Conservation (phyloP, 2,888 invertebrate genomes). For the Heliconius charithonia region DNA sequence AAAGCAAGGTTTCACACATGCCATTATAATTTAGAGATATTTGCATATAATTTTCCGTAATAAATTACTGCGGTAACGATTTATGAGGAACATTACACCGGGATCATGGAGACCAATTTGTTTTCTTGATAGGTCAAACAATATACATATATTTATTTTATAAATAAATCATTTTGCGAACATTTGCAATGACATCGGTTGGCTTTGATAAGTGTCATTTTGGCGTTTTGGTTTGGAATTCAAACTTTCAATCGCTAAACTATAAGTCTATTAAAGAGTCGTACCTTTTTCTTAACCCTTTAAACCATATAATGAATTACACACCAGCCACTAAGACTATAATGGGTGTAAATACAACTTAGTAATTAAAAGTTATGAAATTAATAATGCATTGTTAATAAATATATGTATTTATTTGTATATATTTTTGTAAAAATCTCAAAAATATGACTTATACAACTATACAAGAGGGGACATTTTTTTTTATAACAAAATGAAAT, state of each 20-base stretch:
- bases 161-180: conserved; percentile 9
- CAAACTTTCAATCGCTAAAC: too few relatives aligned
- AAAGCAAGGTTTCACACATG: conserved; percentile 33
- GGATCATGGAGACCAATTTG: conserved; percentile 40
- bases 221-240: neutral
- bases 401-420: too few relatives aligned
- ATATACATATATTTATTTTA: conserved; percentile 19
- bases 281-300: too few relatives aligned
- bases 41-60: conserved; percentile 40
- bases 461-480: too few relatives aligned
- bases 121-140: conserved; percentile 36
- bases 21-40: conserved; percentile 36
- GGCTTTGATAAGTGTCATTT: neutral
- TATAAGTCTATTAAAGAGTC: neutral
- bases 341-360: too few relatives aligned
- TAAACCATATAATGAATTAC: too few relatives aligned
- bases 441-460: too few relatives aligned
- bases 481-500: too few relatives aligned
- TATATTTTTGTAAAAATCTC: too few relatives aligned
- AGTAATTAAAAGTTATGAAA: too few relatives aligned
- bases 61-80: conserved; percentile 44
- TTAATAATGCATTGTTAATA: too few relatives aligned
- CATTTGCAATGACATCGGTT: neutral
- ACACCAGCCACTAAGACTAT: too few relatives aligned
- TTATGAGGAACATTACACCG: conserved; percentile 42